phyloP scores from a whole-genome alignment of 2,113 vertebrate species.

The Hippopotamus amphibius region DNA sequence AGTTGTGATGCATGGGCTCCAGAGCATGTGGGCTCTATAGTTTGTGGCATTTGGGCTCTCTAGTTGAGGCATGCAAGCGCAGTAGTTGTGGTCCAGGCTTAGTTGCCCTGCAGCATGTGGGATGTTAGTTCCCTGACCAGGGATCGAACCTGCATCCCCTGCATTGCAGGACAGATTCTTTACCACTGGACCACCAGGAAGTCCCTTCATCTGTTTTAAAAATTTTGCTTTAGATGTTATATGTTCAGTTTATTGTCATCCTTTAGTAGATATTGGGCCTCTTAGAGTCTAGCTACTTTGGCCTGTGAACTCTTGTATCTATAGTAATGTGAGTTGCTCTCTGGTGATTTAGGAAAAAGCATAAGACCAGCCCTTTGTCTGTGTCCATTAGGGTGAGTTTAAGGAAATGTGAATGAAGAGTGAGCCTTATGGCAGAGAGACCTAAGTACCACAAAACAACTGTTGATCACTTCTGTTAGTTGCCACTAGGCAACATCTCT shows the following conservation, averaged over 20 bases:
- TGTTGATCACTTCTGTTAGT: neutral
- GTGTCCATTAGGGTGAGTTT: neutral
- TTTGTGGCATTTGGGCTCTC: too few relatives aligned
- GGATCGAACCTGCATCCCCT: too few relatives aligned
- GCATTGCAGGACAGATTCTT: too few relatives aligned
- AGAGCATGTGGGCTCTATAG: too few relatives aligned
- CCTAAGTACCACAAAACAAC: neutral
- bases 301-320: neutral
- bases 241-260: neutral
- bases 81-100: too few relatives aligned
- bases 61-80: too few relatives aligned
- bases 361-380: neutral
- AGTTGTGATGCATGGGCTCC: too few relatives aligned
- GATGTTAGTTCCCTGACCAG: too few relatives aligned
- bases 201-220: neutral
- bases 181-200: too few relatives aligned
- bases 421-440: neutral
- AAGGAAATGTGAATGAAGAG: neutral
- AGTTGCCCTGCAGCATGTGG: too few relatives aligned
- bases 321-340: neutral
- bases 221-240: neutral
- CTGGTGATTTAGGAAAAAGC: neutral
- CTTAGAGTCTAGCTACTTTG: neutral
- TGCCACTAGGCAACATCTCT: neutral
- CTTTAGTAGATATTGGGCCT: neutral